These are phyloP conservation scores for Sciurus niger DNA, from an alignment of 2,113 vertebrate genomes.

Conservation along the genomic window DNA sequence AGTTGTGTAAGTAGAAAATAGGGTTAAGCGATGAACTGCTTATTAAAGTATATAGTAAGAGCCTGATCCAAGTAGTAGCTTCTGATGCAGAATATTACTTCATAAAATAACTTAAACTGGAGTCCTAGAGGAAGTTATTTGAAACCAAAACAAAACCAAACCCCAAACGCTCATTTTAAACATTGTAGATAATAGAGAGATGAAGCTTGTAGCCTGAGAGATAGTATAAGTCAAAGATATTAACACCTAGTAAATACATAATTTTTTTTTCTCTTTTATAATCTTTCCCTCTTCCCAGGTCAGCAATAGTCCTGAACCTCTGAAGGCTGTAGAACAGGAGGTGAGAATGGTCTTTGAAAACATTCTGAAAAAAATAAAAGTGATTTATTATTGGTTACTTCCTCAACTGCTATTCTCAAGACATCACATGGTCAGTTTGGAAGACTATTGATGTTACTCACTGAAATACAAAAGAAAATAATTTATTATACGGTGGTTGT, in stretches of 20 bases:
- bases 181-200: neutral
- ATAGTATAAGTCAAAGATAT: conserved; percentile 11
- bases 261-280: conserved; percentile 60
- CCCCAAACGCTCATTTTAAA: conserved; percentile 24
- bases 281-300: conserved; percentile 69
- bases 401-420: conserved; percentile 21
- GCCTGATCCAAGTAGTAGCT: neutral
- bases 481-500: conserved; percentile 25
- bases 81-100: neutral
- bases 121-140: conserved; percentile 10
- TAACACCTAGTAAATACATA: conserved; percentile 31
- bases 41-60: neutral
- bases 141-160: conserved; percentile 16
- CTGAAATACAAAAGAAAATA: conserved; percentile 53
- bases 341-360: conserved; percentile 65
- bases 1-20: conserved; percentile 18
- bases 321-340: conserved; percentile 70
- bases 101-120: neutral
- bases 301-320: conserved; percentile 57
- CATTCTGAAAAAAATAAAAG: conserved; percentile 46
- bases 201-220: neutral
- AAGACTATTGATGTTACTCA: conserved; percentile 33
- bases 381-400: conserved; percentile 56
- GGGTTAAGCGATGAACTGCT: neutral
- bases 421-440: conserved; percentile 38